These are phyloP conservation scores for Epicampocera succincta DNA, from an alignment of 2,888 invertebrate genomes.

Conservation along the genomic window DNA sequence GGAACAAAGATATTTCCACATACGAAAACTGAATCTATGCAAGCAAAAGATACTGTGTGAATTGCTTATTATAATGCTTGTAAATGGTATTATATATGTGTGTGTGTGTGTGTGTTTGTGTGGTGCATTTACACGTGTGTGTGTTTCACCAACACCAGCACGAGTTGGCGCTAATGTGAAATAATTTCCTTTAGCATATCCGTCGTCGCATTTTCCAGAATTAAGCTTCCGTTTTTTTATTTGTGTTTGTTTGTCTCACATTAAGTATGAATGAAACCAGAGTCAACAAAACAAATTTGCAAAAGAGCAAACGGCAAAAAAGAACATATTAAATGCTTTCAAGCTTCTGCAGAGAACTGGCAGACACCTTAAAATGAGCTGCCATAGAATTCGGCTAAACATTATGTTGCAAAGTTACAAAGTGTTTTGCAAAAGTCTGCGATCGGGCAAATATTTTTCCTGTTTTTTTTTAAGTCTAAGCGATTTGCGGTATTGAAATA, in stretches of 20 bases:
- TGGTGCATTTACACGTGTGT: slow-evolving; percentile 4
- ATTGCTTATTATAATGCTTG: not conserved
- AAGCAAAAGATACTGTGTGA: not conserved
- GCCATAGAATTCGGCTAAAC: too few relatives aligned
- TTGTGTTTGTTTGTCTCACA: slow-evolving; percentile 13
- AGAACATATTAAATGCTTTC: slow-evolving; percentile 10
- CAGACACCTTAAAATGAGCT: too few relatives aligned
- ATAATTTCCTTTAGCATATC: slow-evolving; percentile 71
- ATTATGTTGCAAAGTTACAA: too few relatives aligned
- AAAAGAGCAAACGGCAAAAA: slow-evolving; percentile 26
- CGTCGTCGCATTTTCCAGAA: slow-evolving; percentile 58
- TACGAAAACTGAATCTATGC: slow-evolving; percentile 19
- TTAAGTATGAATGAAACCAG: slow-evolving; percentile 53
- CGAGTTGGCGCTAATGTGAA: slow-evolving; percentile 69
- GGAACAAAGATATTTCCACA: slow-evolving; percentile 35
- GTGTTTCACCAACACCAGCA: slow-evolving; percentile 64
- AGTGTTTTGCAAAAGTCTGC: too few relatives aligned
- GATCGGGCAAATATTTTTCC: too few relatives aligned
- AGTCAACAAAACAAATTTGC: slow-evolving; percentile 38
- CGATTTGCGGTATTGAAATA: too few relatives aligned
- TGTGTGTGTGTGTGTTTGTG: slow-evolving; percentile 20
- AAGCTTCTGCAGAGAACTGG: slow-evolving; percentile 31
- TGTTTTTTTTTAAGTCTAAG: too few relatives aligned
- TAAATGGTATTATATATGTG: not conserved
- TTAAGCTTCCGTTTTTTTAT: slow-evolving; percentile 59